A percentile compares a stretch with the other conserved stretches of the same genome.
phyloP scores from a whole-genome alignment of 2,797 vertebrate species.

The Acanthurus tractus region DNA sequence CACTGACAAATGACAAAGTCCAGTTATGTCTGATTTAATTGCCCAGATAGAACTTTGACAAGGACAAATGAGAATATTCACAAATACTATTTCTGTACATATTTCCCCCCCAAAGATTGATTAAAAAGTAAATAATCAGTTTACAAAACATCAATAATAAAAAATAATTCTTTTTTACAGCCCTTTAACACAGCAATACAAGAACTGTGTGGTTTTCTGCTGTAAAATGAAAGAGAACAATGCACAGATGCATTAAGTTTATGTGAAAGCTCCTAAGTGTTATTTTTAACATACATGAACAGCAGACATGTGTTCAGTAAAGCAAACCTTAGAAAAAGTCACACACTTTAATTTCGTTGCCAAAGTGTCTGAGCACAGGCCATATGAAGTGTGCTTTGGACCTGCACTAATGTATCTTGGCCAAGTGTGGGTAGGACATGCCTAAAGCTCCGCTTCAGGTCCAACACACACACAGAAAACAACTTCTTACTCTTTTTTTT shows the following conservation, averaged over 20 bases:
- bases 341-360: slow-evolving; percentile 35
- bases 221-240: slow-evolving; percentile 2
- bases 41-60: too few relatives aligned
- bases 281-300: neutral
- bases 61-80: too few relatives aligned
- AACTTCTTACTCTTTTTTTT: neutral
- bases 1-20: too few relatives aligned
- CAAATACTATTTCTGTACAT: too few relatives aligned
- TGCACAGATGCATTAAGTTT: neutral
- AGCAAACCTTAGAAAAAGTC: slow-evolving; percentile 12
- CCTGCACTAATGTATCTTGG: slow-evolving; percentile 60
- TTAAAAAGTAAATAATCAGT: too few relatives aligned
- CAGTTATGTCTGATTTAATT: too few relatives aligned
- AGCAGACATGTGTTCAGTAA: slow-evolving; percentile 24
- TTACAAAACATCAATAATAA: neutral
- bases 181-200: too few relatives aligned
- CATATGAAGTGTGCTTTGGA: slow-evolving; percentile 73
- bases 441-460: slow-evolving; percentile 34
- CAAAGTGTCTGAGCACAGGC: slow-evolving; percentile 28
- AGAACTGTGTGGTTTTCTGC: neutral
- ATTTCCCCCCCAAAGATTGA: too few relatives aligned
- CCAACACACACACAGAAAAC: slow-evolving; percentile 49
- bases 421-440: slow-evolving; percentile 49
- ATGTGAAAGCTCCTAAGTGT: slow-evolving; percentile 5
- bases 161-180: neutral